Percentiles rank a stretch among this genome's conserved stretches.
Conservation (phyloP, 2,888 invertebrate species). For the Melieria omissa region DNA sequence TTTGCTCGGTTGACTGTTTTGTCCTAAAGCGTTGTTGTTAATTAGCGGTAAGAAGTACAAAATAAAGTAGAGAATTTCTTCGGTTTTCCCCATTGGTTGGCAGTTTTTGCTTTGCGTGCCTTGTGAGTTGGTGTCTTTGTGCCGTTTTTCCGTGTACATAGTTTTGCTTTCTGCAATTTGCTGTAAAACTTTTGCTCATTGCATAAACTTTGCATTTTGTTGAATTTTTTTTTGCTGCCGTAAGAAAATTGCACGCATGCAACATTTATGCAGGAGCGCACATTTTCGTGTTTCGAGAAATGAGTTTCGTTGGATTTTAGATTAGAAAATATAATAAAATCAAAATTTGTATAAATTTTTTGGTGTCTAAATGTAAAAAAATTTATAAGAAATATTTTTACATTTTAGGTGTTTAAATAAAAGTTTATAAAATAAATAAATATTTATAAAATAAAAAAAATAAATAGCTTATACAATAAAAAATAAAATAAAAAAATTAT, state of each 20-base stretch:
- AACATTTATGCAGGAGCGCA: conserved; percentile 8
- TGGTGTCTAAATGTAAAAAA: too few species aligned
- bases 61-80: conserved; percentile 15
- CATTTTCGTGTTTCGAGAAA: conserved; percentile 12
- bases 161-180: conserved; percentile 21
- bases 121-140: neutral
- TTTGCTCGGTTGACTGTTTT: conserved; percentile 9
- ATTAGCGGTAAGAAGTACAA: conserved; percentile 28
- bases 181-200: conserved; percentile 31
- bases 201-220: conserved; percentile 11
- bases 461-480: too few species aligned
- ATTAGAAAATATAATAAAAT: conserved; percentile 15
- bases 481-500: too few species aligned
- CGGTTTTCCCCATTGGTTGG: neutral
- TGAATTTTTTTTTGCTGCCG: conserved; percentile 15
- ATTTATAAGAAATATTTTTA: too few species aligned
- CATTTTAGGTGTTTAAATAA: too few species aligned
- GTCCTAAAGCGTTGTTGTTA: conserved; percentile 30
- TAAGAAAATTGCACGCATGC: conserved; percentile 21
- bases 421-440: too few species aligned
- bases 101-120: too few species aligned
- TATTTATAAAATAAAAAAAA: too few species aligned
- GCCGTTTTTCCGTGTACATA: conserved; percentile 19
- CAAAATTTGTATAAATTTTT: too few species aligned
- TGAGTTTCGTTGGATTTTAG: conserved; percentile 12